Conservation (phyloP, 1,140 invertebrate species). For the Drosophila parvula region DNA sequence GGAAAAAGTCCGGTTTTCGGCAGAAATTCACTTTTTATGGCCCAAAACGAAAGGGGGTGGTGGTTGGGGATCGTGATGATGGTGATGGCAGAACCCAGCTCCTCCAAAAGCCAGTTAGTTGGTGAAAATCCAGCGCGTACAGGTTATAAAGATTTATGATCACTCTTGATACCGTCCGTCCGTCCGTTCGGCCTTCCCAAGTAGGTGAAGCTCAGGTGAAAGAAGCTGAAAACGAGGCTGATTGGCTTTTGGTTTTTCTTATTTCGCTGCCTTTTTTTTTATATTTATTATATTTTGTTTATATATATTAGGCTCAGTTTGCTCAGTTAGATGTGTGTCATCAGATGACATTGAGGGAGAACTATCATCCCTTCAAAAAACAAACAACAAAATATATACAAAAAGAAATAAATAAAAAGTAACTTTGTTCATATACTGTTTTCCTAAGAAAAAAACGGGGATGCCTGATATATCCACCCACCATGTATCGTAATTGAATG, state of each 20-base stretch:
- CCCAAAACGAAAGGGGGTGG: background rate
- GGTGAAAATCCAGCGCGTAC: slow-evolving; percentile 71
- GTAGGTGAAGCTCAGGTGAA: slow-evolving; percentile 37
- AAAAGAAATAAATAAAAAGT: background rate
- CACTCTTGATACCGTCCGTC: slow-evolving; percentile 64
- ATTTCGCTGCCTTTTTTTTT: slow-evolving; percentile 1
- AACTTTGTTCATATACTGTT: too few species aligned
- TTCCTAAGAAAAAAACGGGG: too few species aligned
- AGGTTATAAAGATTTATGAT: slow-evolving; percentile 78
- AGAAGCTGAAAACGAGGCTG: slow-evolving; percentile 39
- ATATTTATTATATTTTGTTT: background rate
- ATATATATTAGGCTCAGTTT: background rate
- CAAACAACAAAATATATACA: background rate
- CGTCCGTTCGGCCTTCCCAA: slow-evolving; percentile 19
- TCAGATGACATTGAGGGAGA: background rate
- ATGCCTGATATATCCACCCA: too few species aligned
- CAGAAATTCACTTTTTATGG: slow-evolving; percentile 66
- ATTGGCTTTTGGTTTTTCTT: background rate
- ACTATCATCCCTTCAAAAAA: background rate
- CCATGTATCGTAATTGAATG: too few species aligned
- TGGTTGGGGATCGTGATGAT: too few species aligned
- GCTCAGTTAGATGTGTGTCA: slow-evolving; percentile 26
- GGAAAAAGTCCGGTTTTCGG: background rate
- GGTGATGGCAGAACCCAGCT: slow-evolving; percentile 9
- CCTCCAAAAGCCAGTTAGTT: slow-evolving; percentile 41